Percentiles rank a stretch among this genome's conserved stretches.
Evolutionary conservation across 2,888 invertebrate genomes (phyloP).

Genomic region (Ochlodes sylvanus): DNA sequence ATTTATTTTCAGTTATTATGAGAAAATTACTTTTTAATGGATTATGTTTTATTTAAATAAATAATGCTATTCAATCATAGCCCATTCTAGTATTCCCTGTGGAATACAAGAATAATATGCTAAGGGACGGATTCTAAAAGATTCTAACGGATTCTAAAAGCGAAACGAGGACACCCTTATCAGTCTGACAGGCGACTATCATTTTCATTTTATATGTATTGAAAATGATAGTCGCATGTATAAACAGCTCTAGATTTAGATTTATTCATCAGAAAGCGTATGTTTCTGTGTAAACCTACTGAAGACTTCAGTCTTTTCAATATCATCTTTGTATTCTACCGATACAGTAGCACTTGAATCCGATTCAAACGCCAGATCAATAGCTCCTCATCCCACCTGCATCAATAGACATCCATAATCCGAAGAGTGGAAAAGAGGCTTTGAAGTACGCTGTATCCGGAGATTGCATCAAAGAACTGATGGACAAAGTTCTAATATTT

Average conservation of each 20-base stretch:
- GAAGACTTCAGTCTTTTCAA: background rate
- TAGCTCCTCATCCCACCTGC: constrained; percentile 16
- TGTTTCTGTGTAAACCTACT: background rate
- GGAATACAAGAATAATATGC: too few relatives aligned
- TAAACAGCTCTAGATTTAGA: background rate
- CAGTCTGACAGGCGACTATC: too few relatives aligned
- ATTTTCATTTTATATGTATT: too few relatives aligned
- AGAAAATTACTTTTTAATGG: too few relatives aligned
- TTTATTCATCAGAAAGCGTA: background rate
- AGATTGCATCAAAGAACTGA: constrained; percentile 41
- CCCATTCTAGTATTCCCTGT: too few relatives aligned
- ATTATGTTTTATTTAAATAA: too few relatives aligned
- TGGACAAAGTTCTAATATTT: constrained; percentile 54
- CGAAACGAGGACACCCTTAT: too few relatives aligned
- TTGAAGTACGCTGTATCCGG: constrained; percentile 22
- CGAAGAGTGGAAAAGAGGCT: constrained; percentile 19
- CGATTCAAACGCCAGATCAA: constrained; percentile 16
- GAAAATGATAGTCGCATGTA: too few relatives aligned
- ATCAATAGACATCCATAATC: constrained; percentile 19
- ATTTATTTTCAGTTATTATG: too few relatives aligned
- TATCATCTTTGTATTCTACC: background rate
- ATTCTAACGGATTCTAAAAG: too few relatives aligned
- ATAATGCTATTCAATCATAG: too few relatives aligned
- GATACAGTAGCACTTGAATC: background rate
- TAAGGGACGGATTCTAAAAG: too few relatives aligned